phyloP scores from a whole-genome alignment of 2,888 invertebrate species.

The Pterobdella sp. region DNA sequence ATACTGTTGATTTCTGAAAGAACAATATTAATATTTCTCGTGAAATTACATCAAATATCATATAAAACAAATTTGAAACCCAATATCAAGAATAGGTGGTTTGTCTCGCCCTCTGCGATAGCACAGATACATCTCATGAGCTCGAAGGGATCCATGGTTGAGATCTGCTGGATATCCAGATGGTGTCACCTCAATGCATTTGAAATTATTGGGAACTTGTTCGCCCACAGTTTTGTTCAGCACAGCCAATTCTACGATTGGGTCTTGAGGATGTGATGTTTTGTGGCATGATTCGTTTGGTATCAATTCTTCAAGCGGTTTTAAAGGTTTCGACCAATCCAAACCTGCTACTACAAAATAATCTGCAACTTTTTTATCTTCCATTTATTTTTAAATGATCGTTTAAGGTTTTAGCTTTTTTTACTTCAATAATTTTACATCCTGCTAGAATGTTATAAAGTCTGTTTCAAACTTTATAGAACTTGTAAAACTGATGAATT shows the following conservation, averaged over 20 bases:
- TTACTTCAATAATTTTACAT: no score
- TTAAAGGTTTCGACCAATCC: conserved; percentile 58
- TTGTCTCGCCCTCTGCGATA: conserved; percentile 83
- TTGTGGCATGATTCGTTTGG: conserved; percentile 62
- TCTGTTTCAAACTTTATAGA: background rate
- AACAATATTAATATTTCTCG: no score
- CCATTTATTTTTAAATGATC: conserved; percentile 40
- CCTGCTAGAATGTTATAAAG: background rate
- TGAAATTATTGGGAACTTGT: conserved; percentile 52
- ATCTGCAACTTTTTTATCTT: conserved; percentile 67
- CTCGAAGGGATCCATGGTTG: conserved; percentile 90
- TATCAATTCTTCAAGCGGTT: conserved; percentile 63
- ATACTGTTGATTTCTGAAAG: no score
- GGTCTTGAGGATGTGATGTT: conserved; percentile 70
- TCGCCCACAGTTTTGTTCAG: conserved; percentile 72
- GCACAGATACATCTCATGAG: conserved; percentile 85
- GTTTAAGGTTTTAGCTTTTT: background rate
- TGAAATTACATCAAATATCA: background rate
- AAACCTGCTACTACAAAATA: conserved; percentile 96
- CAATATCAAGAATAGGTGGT: conserved; percentile 90
- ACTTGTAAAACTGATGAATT: no score
- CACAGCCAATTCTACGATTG: conserved; percentile 89
- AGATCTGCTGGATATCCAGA: conserved; percentile 77
- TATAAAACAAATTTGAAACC: no score
- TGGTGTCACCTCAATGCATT: conserved; percentile 52